Conservation (phyloP, 2,888 invertebrate species). For the Stenichneumon culpator region DNA sequence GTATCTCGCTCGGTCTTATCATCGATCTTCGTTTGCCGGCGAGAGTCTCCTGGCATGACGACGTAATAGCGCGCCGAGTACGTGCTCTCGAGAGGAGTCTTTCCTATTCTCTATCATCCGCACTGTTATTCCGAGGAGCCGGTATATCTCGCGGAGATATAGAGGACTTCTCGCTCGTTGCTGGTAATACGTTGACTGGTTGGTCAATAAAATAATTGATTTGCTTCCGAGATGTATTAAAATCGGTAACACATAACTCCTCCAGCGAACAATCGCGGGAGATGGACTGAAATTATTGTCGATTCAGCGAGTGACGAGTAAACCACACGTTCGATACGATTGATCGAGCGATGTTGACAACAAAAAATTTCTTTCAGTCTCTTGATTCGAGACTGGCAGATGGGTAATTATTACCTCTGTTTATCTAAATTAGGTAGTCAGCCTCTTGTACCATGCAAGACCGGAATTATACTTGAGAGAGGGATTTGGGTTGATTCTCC, state of each 20-base stretch:
- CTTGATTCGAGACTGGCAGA: too few species aligned
- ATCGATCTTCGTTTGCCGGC: constrained; percentile 71
- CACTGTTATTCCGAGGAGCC: constrained; percentile 51
- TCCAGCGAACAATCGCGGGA: too few species aligned
- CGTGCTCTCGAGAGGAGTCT: constrained; percentile 22
- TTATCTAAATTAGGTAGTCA: too few species aligned
- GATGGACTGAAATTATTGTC: neutral
- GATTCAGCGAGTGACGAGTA: neutral
- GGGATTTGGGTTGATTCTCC: too few species aligned
- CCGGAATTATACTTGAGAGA: too few species aligned
- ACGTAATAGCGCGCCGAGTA: constrained; percentile 70
- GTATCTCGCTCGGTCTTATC: constrained; percentile 69
- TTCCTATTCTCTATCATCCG: constrained; percentile 39
- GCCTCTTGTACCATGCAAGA: too few species aligned
- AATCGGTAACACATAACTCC: neutral
- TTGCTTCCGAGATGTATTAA: neutral
- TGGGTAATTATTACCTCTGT: too few species aligned
- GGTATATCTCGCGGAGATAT: constrained; percentile 59
- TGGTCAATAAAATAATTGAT: neutral
- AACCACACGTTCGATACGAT: constrained; percentile 39
- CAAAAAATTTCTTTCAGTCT: constrained; percentile 40
- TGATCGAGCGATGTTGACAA: constrained; percentile 38
- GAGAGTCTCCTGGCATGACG: constrained; percentile 61
- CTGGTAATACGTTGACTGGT: neutral
- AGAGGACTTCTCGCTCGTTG: constrained; percentile 1